These are phyloP conservation scores for Lumbricus terrestris DNA, from an alignment of 2,888 invertebrate species.

Conservation along the genomic window DNA sequence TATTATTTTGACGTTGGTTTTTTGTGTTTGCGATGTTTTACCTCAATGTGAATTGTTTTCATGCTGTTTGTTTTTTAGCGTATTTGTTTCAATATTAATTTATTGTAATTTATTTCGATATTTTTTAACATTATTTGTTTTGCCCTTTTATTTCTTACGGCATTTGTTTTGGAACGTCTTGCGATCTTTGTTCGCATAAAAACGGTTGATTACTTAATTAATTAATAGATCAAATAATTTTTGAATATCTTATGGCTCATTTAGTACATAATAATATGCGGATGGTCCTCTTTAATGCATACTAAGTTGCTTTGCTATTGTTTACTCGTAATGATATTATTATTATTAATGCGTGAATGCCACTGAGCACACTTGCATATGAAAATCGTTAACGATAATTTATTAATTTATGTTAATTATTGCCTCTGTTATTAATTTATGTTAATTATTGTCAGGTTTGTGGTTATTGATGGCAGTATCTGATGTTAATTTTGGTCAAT, in stretches of 20 bases:
- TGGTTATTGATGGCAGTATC: background rate
- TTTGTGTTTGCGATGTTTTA: background rate
- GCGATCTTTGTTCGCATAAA: background rate
- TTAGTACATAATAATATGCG: background rate
- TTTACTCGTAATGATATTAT: background rate
- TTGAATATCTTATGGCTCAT: background rate
- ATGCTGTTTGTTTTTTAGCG: background rate
- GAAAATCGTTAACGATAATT: background rate
- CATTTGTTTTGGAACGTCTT: background rate
- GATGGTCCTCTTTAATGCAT: background rate
- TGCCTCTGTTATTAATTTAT: background rate
- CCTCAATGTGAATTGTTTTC: background rate
- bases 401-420: background rate
- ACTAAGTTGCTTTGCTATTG: background rate
- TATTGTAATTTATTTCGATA: background rate
- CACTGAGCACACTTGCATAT: background rate
- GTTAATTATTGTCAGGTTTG: background rate
- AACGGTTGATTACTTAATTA: background rate
- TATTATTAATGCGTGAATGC: no score
- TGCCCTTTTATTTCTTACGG: background rate
- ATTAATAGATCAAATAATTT: background rate
- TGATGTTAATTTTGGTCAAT: background rate
- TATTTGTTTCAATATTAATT: background rate
- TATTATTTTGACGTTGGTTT: background rate
- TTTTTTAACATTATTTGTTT: background rate